phyloP scores from a whole-genome alignment of 2,113 vertebrate genomes.

The Glaucomys volans region DNA sequence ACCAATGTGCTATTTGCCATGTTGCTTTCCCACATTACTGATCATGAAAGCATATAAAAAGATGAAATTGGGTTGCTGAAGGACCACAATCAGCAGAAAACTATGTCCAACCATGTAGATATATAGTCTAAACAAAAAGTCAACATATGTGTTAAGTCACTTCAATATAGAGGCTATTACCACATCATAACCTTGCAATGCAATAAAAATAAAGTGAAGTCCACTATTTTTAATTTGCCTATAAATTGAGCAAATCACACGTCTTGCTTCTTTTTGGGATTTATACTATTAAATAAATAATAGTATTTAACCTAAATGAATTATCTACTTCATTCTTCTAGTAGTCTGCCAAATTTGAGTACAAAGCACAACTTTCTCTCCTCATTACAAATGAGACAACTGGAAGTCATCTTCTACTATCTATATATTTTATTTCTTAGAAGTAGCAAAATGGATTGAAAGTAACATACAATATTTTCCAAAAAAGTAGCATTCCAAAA shows the following conservation, averaged over 20 bases:
- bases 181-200: neutral
- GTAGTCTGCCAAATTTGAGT: neutral
- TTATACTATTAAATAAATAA: neutral
- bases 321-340: neutral
- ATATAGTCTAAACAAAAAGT: neutral
- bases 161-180: neutral
- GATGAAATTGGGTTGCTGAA: neutral
- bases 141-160: neutral
- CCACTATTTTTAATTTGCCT: neutral
- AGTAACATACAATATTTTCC: neutral
- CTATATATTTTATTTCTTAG: constrained; percentile 39
- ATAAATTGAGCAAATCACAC: neutral
- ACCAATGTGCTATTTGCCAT: neutral
- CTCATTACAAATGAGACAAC: neutral
- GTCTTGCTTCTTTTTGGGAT: neutral
- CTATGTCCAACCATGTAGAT: neutral
- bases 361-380: neutral
- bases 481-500: constrained; percentile 57
- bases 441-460: neutral
- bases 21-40: neutral
- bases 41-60: neutral
- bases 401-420: neutral
- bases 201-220: neutral
- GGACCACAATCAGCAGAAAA: neutral
- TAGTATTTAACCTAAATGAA: neutral